Evolutionary conservation across 2,113 vertebrate species (phyloP).

Genomic region (Dromaius novaehollandiae): DNA sequence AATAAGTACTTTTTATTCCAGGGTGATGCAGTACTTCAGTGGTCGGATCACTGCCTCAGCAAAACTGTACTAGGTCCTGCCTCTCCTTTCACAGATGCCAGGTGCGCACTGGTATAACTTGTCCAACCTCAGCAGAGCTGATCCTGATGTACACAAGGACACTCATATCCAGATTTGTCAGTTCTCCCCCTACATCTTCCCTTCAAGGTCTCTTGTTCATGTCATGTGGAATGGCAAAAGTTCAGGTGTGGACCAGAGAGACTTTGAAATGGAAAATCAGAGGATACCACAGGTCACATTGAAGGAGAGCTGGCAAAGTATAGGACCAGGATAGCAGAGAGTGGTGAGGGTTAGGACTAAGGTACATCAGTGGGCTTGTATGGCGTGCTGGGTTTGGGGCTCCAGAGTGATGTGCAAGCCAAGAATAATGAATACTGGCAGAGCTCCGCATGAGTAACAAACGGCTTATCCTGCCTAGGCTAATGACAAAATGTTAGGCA

Average conservation of each 20-base stretch:
- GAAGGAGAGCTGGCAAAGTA: slow-evolving; percentile 37
- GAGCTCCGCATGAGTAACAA: slow-evolving; percentile 18
- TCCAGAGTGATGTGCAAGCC: slow-evolving; percentile 14
- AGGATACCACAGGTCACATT: slow-evolving; percentile 31
- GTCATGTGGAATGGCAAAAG: slow-evolving; percentile 52
- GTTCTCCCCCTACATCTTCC: neutral
- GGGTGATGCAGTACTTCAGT: slow-evolving; percentile 18
- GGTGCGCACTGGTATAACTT: slow-evolving; percentile 33
- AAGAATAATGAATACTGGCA: slow-evolving; percentile 55
- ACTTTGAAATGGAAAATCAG: slow-evolving; percentile 69
- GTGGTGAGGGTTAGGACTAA: slow-evolving; percentile 13
- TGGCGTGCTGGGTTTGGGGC: neutral
- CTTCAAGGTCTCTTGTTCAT: slow-evolving; percentile 28
- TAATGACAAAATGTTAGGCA: slow-evolving; percentile 51
- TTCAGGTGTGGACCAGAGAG: slow-evolving; percentile 47
- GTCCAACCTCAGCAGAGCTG: neutral
- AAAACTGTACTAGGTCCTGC: slow-evolving; percentile 37
- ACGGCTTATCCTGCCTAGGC: neutral
- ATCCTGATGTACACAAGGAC: slow-evolving; percentile 10
- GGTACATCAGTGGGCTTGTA: neutral
- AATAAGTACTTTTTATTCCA: slow-evolving; percentile 36
- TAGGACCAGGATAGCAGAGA: neutral
- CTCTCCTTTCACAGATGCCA: slow-evolving; percentile 47
- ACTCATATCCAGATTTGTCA: neutral
- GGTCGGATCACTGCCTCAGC: neutral